A percentile compares a stretch with the other conserved stretches of the same genome.
These are phyloP conservation scores for Melanotaenia boesemani DNA, from an alignment of 2,797 vertebrate species.

Conservation along the genomic window DNA sequence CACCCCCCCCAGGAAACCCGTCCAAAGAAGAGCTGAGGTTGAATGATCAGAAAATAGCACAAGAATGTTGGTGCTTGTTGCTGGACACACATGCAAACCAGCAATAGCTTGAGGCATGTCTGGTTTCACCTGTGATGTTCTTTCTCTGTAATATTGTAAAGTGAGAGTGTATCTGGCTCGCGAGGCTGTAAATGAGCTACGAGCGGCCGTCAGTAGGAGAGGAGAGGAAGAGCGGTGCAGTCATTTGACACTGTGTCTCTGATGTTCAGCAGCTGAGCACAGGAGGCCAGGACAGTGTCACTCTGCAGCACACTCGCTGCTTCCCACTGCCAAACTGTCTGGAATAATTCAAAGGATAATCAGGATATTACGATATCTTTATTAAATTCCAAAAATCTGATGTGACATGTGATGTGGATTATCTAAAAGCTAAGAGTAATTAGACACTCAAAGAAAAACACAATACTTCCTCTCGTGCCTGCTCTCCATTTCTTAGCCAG, in stretches of 20 bases:
- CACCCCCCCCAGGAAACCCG: constrained; percentile 52
- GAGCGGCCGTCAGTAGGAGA: constrained; percentile 22
- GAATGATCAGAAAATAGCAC: not conserved
- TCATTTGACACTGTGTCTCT: constrained; percentile 74
- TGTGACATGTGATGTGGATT: not conserved
- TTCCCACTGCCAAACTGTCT: constrained; percentile 27
- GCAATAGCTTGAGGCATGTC: too few relatives aligned
- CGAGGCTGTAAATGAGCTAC: constrained; percentile 51
- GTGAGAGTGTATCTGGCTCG: constrained; percentile 29
- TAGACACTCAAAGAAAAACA: not conserved
- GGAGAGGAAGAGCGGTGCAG: constrained; percentile 31
- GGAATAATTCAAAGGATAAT: constrained; percentile 35
- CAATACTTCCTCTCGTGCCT: not conserved
- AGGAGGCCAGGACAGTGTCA: constrained; percentile 58
- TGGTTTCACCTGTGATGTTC: constrained; percentile 2
- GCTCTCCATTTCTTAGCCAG: not conserved
- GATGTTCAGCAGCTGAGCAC: constrained; percentile 73
- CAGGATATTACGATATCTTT: not conserved
- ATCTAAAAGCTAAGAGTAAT: constrained; percentile 4
- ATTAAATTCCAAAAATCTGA: not conserved
- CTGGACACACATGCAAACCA: not conserved
- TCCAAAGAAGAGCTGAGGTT: constrained; percentile 26
- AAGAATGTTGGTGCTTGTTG: not conserved
- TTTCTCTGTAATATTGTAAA: constrained; percentile 31
- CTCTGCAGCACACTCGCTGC: constrained; percentile 43